phyloP scores from a whole-genome alignment of 2,113 vertebrate species.

The Colossoma macropomum region DNA sequence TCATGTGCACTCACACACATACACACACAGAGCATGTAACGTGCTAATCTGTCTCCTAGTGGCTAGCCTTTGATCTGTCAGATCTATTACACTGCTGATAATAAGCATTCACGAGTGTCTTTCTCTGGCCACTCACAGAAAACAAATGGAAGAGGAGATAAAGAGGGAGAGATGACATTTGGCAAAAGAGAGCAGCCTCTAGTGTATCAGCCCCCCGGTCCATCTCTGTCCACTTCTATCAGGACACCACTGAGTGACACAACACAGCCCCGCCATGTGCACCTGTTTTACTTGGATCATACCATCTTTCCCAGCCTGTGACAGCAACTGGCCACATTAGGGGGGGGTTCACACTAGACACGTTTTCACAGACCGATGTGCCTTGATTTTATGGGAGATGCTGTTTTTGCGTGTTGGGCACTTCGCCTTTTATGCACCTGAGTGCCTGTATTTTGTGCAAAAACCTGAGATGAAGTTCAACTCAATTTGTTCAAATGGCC shows the following conservation, averaged over 20 bases:
- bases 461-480: too few species aligned
- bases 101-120: conserved; percentile 12
- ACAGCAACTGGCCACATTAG: too few species aligned
- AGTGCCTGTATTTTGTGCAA: too few species aligned
- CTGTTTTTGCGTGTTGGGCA: too few species aligned
- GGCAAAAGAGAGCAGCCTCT: neutral
- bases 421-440: too few species aligned
- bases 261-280: neutral
- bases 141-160: conserved; percentile 7
- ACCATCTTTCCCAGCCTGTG: neutral
- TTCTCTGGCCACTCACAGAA: neutral
- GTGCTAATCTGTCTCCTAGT: conserved; percentile 34
- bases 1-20: neutral
- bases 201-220: neutral
- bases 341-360: too few species aligned
- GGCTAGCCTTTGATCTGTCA: conserved; percentile 26
- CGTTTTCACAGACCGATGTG: too few species aligned
- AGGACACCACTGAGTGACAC: neutral
- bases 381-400: too few species aligned
- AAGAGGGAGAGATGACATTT: neutral
- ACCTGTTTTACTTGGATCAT: neutral
- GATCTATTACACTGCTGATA: conserved; percentile 25
- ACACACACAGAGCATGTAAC: conserved; percentile 6
- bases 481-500: too few species aligned
- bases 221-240: conserved; percentile 6